Conservation (phyloP, 92 coral and sea anemone species). For the Paramuricea clavata region DNA sequence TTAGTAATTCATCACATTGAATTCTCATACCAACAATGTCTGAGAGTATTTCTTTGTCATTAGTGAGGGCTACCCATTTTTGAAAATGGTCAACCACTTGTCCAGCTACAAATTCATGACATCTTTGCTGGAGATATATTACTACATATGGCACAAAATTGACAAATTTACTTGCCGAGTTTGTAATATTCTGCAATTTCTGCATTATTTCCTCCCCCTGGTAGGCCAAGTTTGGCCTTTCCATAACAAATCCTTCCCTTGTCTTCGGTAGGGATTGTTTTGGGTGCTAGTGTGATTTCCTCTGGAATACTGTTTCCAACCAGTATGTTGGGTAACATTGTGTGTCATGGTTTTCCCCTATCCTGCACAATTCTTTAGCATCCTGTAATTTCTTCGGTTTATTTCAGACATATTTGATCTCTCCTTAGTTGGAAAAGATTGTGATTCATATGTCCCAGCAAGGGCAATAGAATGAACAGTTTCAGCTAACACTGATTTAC, state of each 20-base stretch:
- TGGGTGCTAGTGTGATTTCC: neutral
- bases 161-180: neutral
- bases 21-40: neutral
- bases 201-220: constrained; percentile 12
- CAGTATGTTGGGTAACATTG: neutral
- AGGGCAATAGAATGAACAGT: too few relatives aligned
- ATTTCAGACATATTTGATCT: too few relatives aligned
- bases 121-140: neutral
- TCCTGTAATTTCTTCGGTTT: neutral
- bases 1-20: neutral
- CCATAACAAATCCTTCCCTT: constrained; percentile 11
- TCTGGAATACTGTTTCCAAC: neutral
- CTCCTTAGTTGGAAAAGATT: constrained; percentile 1
- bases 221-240: neutral
- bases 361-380: constrained; percentile 2
- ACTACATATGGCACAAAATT: neutral
- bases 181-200: neutral
- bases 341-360: constrained; percentile 10
- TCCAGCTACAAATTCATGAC: neutral
- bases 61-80: neutral
- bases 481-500: too few relatives aligned
- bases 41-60: neutral
- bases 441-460: constrained; percentile 6
- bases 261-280: neutral
- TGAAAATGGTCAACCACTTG: neutral